A percentile compares a stretch with the other conserved stretches of the same genome.
Evolutionary conservation across 2,797 vertebrate species (phyloP).

Genomic region (Coilia nasus): DNA sequence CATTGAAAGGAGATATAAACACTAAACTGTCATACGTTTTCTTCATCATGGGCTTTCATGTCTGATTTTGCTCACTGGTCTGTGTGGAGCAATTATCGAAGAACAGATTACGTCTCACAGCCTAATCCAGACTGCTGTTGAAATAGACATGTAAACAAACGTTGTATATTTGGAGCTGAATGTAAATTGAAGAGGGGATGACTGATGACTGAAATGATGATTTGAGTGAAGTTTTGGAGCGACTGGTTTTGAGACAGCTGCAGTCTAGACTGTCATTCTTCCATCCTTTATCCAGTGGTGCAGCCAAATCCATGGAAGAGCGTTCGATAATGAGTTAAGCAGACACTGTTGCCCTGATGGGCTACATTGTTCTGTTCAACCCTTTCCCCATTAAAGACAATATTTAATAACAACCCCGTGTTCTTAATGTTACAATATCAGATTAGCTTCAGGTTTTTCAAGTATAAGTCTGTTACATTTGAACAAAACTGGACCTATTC

Average conservation of each 20-base stretch:
- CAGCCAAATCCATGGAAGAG: constrained; percentile 64
- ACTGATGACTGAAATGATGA: constrained; percentile 34
- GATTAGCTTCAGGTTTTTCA: too few species aligned
- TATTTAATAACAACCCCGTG: too few species aligned
- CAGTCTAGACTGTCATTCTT: constrained; percentile 73
- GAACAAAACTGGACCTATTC: too few species aligned
- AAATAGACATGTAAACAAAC: background rate
- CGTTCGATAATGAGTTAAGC: constrained; percentile 62
- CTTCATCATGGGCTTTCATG: background rate
- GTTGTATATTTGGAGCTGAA: background rate
- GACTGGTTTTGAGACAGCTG: constrained; percentile 68
- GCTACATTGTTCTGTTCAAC: constrained; percentile 60
- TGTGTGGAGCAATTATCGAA: background rate
- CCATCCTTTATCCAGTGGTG: constrained; percentile 58
- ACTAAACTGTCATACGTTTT: background rate
- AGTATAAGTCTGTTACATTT: too few species aligned
- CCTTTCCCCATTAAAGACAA: background rate
- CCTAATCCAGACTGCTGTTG: background rate
- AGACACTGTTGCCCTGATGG: constrained; percentile 67
- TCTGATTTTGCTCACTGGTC: background rate
- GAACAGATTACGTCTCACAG: background rate
- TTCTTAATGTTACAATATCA: too few species aligned
- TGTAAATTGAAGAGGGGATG: background rate
- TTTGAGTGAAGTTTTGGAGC: constrained; percentile 61
- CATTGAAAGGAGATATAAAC: background rate